Percentiles rank a stretch among this genome's conserved stretches.
Conservation (phyloP, 2,113 vertebrate genomes). For the Burhinus bistriatus region DNA sequence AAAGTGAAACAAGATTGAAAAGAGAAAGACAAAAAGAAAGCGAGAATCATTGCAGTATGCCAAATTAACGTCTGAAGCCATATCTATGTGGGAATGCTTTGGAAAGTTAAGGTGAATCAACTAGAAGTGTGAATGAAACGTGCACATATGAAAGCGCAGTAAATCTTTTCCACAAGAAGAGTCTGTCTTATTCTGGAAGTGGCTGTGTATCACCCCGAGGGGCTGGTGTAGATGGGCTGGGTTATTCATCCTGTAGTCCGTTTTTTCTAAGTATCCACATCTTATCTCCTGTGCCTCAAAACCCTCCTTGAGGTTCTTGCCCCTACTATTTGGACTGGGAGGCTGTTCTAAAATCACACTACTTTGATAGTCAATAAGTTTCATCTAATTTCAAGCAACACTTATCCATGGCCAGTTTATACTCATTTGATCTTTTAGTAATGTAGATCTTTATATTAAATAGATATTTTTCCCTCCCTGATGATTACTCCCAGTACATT, state of each 20-base stretch:
- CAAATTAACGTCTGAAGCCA: not conserved
- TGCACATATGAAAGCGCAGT: not conserved
- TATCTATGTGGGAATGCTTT: not conserved
- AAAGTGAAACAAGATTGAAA: not conserved
- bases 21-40: not conserved
- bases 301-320: not conserved
- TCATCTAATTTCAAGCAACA: conserved; percentile 5
- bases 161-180: not conserved
- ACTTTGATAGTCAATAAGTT: not conserved
- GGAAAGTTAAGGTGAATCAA: not conserved
- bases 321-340: not conserved
- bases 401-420: not conserved
- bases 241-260: not conserved
- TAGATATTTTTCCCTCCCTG: conserved; percentile 10
- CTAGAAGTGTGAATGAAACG: not conserved
- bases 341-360: not conserved
- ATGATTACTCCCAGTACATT: not conserved
- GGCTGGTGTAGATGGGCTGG: not conserved
- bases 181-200: not conserved
- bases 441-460: conserved; percentile 22
- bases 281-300: not conserved
- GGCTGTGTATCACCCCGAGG: not conserved
- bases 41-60: not conserved
- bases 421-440: conserved; percentile 29
- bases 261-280: not conserved